phyloP scores from a whole-genome alignment of 2,797 vertebrate genomes.

The Phoeniculus purpureus region DNA sequence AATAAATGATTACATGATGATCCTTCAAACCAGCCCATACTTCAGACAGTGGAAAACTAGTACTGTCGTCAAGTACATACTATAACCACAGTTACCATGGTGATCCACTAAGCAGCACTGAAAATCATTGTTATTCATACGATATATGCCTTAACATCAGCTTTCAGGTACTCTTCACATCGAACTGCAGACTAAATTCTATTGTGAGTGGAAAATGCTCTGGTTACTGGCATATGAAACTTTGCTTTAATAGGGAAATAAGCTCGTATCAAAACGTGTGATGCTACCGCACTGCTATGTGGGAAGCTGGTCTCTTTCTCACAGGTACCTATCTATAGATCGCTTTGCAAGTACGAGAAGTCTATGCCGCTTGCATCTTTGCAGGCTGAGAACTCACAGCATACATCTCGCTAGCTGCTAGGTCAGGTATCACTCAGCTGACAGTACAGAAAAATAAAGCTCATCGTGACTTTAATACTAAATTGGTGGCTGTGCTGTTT shows the following conservation, averaged over 20 bases:
- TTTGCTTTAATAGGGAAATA: constrained; percentile 44
- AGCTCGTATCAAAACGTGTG: constrained; percentile 1
- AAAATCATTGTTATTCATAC: constrained; percentile 31
- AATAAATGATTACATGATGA: constrained; percentile 35
- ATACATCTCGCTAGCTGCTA: not conserved
- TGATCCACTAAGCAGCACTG: constrained; percentile 44
- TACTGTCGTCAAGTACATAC: not conserved
- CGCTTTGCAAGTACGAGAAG: constrained; percentile 1
- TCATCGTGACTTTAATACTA: not conserved
- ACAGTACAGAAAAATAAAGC: not conserved
- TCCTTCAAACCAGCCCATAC: not conserved
- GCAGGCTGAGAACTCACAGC: not conserved
- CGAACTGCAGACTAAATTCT: constrained; percentile 24
- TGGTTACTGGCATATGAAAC: not conserved
- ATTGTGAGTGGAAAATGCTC: constrained; percentile 38
- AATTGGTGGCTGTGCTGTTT: not conserved
- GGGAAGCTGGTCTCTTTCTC: not conserved
- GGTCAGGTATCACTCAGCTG: not conserved
- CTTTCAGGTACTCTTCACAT: constrained; percentile 31
- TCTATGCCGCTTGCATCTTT: constrained; percentile 29
- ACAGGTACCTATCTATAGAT: constrained; percentile 8
- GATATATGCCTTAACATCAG: constrained; percentile 20
- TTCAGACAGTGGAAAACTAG: constrained; percentile 37
- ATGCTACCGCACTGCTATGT: not conserved
- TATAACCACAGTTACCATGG: constrained; percentile 59